Percentiles rank a stretch among this genome's conserved stretches.
Conservation (phyloP, 2,797 vertebrate species). For the Peromyscus melanophrys region DNA sequence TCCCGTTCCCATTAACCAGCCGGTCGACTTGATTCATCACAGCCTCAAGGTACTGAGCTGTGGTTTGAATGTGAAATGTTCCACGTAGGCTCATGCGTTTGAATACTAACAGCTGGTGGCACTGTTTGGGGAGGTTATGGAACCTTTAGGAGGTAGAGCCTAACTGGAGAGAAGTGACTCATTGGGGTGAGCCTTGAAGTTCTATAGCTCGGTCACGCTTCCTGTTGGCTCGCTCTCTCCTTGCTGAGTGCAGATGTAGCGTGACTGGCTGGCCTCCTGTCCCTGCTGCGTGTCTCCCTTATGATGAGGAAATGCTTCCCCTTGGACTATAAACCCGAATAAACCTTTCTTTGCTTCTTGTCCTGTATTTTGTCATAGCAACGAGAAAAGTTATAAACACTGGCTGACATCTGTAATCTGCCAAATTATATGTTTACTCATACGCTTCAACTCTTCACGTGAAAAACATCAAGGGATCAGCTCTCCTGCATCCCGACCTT, state of each 20-base stretch:
- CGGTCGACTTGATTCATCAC: not conserved
- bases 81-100: not conserved
- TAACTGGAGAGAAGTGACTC: not conserved
- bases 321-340: not conserved
- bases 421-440: not conserved
- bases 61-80: not conserved
- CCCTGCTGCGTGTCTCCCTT: not conserved
- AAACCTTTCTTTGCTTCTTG: not conserved
- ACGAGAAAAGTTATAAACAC: not conserved
- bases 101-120: not conserved
- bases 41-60: not conserved
- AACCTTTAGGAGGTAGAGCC: not conserved
- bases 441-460: not conserved
- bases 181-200: not conserved
- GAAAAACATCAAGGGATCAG: not conserved
- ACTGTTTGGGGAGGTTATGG: not conserved
- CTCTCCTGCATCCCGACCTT: not conserved
- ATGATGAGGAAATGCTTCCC: not conserved
- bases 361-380: not conserved
- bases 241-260: no score
- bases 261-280: not conserved
- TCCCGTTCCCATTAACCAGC: not conserved
- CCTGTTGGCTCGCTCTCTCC: not conserved
- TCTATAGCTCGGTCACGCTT: not conserved
- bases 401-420: not conserved